These are phyloP conservation scores for Idaea aversata DNA, from an alignment of 2,888 invertebrate species.

Conservation along the genomic window DNA sequence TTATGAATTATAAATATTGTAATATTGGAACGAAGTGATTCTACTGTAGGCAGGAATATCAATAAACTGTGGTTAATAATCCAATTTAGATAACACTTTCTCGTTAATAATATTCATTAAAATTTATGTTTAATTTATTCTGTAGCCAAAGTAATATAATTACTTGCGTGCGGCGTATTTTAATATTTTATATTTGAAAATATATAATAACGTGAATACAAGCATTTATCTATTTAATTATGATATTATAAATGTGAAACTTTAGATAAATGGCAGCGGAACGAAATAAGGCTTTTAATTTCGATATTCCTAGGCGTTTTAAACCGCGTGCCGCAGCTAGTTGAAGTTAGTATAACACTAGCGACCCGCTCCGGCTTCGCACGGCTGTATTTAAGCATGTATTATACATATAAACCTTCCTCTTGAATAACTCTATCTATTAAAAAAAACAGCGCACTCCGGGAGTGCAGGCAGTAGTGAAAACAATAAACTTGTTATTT, in stretches of 20 bases:
- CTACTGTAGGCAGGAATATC: background rate
- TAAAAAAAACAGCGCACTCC: too few relatives aligned
- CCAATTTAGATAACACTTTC: constrained; percentile 1
- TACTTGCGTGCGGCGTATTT: background rate
- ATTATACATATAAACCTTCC: too few relatives aligned
- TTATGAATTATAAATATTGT: background rate
- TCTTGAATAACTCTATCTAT: too few relatives aligned
- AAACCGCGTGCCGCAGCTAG: too few relatives aligned
- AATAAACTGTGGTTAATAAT: background rate
- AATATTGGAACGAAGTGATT: background rate
- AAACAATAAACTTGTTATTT: too few relatives aligned
- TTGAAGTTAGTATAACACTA: too few relatives aligned
- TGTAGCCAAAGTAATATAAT: background rate
- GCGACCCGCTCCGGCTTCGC: too few relatives aligned
- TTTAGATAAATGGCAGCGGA: background rate
- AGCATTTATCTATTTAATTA: background rate
- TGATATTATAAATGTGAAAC: background rate
- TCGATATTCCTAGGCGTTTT: too few relatives aligned
- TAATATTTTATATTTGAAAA: background rate
- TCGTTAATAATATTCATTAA: background rate
- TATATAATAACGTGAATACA: background rate
- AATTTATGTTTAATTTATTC: background rate
- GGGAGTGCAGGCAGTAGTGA: too few relatives aligned
- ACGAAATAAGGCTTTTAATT: background rate
- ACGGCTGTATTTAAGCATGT: too few relatives aligned